Evolutionary conservation across 2,888 invertebrate genomes (phyloP), one percentile per base, ranked within the genome.

Genomic region (Drosophila rellima): DNA sequence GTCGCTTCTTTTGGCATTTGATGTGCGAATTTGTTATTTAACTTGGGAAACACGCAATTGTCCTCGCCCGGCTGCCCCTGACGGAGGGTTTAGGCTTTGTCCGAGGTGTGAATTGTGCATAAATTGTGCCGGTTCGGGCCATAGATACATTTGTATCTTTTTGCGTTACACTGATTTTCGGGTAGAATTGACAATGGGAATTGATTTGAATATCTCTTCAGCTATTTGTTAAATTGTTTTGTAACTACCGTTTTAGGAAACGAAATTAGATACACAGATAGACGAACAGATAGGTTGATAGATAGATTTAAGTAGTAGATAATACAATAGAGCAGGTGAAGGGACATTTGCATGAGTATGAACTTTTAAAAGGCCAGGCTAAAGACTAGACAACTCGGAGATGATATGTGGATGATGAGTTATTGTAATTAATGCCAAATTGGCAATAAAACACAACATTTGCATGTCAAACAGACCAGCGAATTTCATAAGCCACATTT

Each of bases 11-110:
- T 77, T 84, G 76, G 90, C 82, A 87, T 90, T 90, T 91, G 91
- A 91, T 91, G 91, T 90, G 90, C 88, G 91, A 91, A 91, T 91
- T 90, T 91, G 91, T 91, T 91, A 89, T 86, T 91, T 90, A 88
- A 75, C 82, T 73, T 69, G 74, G 82, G 80, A 80, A 88, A 86
- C 90, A 91, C 81, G 88, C 90, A 90, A 90, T 90, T 89, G 90
- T 90, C 79, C 82, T 74, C 78, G 55, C 44, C 63, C 55, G 45
- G 23, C 51, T 55, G 54, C 54, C 44, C 50, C 42, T 31, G 44
- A 26, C 54, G 31, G 52, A 64, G 56, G 57, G 60, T 67, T 63
- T 50, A 37, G 42, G 18, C 56, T 26, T 50, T 29, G 47, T 18
- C 47, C 47, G 70, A 71, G 73, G 75, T 76, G 80, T 75, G 63